A percentile compares a stretch with the other conserved stretches of the same genome.
Conservation (phyloP, 2,797 vertebrate genomes). For the Typhlichthys subterraneus region DNA sequence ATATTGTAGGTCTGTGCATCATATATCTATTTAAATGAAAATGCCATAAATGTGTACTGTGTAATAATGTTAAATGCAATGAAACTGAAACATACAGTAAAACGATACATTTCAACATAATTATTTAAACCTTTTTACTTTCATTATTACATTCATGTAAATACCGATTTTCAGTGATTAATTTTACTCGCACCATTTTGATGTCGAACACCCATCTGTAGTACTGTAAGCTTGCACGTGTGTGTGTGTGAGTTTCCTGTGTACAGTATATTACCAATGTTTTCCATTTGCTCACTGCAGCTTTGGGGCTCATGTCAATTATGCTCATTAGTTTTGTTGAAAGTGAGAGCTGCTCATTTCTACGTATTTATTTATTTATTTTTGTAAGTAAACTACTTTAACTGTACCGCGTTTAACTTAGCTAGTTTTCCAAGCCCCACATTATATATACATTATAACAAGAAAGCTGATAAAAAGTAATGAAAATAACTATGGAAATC, state of each 20-base stretch:
- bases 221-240: neutral
- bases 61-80: no score
- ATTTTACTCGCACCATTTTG: neutral
- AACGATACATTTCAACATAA: no score
- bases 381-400: constrained; percentile 51
- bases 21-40: neutral
- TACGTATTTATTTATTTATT: constrained; percentile 11
- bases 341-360: constrained; percentile 43
- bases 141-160: neutral
- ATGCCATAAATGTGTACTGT: no score
- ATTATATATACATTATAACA: constrained; percentile 69
- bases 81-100: no score
- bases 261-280: constrained; percentile 16
- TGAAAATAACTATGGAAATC: constrained; percentile 65
- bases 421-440: constrained; percentile 64
- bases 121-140: no score
- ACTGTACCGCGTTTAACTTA: constrained; percentile 64
- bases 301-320: constrained; percentile 45
- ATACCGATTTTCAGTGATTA: neutral
- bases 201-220: constrained; percentile 1
- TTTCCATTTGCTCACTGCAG: constrained; percentile 53
- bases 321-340: constrained; percentile 71
- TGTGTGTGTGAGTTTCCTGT: constrained; percentile 11
- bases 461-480: constrained; percentile 70
- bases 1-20: neutral